phyloP scores from a whole-genome alignment of 2,113 vertebrate species.

The Amblyornis subalaris region DNA sequence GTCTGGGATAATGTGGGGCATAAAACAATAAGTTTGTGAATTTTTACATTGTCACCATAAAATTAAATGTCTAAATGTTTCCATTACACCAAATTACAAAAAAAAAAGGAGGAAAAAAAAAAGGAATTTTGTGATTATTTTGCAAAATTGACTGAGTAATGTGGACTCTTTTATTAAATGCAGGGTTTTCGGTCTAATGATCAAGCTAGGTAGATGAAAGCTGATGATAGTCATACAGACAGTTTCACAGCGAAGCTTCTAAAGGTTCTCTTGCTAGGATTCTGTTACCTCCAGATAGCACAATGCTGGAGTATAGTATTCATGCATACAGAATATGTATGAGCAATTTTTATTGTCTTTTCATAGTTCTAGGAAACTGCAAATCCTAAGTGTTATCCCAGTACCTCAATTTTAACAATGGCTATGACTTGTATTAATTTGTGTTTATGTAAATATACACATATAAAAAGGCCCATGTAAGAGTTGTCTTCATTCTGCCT shows the following conservation, averaged over 20 bases:
- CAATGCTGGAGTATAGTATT: background rate
- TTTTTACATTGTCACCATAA: constrained; percentile 24
- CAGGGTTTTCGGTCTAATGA: background rate
- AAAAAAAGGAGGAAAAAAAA: background rate
- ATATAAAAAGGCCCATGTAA: background rate
- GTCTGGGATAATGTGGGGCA: constrained; percentile 97
- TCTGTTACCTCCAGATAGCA: background rate
- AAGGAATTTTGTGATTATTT: background rate
- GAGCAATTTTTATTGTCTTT: background rate
- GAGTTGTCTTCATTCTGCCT: background rate
- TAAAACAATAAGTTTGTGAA: constrained; percentile 62
- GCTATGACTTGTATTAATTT: background rate
- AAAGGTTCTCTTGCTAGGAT: background rate
- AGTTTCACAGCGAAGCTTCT: background rate
- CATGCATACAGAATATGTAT: background rate
- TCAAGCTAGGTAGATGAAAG: background rate
- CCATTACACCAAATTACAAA: constrained; percentile 36
- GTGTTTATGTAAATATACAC: background rate
- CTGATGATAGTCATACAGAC: background rate
- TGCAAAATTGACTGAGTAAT: background rate
- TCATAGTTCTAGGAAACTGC: background rate
- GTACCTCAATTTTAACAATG: background rate
- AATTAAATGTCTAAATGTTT: constrained; percentile 51
- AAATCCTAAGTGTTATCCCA: background rate
- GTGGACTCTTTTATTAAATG: background rate